Base-by-base conservation (phyloP, 1,140 invertebrate species). In the Muscidifurax raptorellus region DNA sequence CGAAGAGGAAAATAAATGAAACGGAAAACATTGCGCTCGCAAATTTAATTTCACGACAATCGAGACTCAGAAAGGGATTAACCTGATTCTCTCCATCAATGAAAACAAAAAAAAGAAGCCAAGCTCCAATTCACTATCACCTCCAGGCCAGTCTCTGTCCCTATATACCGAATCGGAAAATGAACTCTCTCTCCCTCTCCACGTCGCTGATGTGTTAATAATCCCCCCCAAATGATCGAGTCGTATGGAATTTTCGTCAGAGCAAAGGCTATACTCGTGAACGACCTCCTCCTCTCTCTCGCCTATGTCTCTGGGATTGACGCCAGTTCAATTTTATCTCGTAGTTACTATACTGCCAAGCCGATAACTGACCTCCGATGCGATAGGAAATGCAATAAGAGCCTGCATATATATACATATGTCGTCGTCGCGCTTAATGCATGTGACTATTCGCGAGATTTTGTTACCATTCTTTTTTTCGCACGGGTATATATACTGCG, bases 311-410 rank as follows among this genome's bases (percentile, higher is more conserved):
- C 52, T 59, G 22, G 52, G 22, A 59, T 22, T 59, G 52, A 59
- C 52, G 52, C 52, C 22, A 59, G 52, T 59, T 75, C 40, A 27
- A 75, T 75, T 75, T 75, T 47, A 75, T 75, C 71, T 75, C 40
- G 9, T n/a, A 18, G 22, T 22, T 18, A 18, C 52, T 59, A 22
- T 7, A 22, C 52, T 18, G 52, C 18, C 4, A 18, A 59, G 52
- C 40, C 72, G 72, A 75, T 75, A 75, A 47, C 32, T 75, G 72
- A 75, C 72, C 72, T 36, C 71, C 32, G 44, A n/a, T 25, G 9
- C 64, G 71, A 74, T 74, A 74, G 71, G 36, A 74, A 74, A 74
- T 74, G 18, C 32, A 71, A 71, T 71, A 30, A 71, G 67, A 71
- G 25, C 67, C 5, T 10, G 67, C 28, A 9, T 13, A 71, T 28